Evolutionary conservation across 2,797 vertebrate species (phyloP), one percentile per base, ranked within the genome.

Genomic region (Chloroceryle amazona): DNA sequence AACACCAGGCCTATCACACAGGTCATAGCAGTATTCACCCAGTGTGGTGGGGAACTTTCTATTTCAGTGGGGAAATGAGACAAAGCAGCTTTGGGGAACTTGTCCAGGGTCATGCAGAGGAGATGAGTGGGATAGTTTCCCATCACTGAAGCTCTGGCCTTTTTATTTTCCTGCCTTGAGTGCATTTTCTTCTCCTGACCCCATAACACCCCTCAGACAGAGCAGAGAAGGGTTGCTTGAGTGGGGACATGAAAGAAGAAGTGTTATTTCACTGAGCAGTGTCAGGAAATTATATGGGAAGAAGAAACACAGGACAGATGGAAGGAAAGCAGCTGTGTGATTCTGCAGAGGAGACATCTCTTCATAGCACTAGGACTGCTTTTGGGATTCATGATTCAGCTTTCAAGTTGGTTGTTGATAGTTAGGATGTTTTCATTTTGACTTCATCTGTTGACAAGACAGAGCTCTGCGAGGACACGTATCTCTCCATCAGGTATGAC

Each of bases 401-500:
- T 95, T 93, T 92, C 74, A 75, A 52, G 84, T 92, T 28, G 11
- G 23, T 72, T 81, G 72, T 85, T 94, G 86, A 88, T 95, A 89
- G 66, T 90, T 94, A 66, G 76, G 86, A 87, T 88, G 73, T 96
- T 95, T 95, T 95, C 91, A 63, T 92, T 94, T 92, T 95, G 84
- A 93, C 87, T 94, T 97, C 86, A 65, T 81, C 72, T 95, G 80
- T 92, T 94, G 86, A 90, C 61, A 82, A 88, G 82, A 65, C 26
- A 16, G 86, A 95, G 83, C 88, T 41, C 57, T 71, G 82, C 29
- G 13, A 93, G 82, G 76, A 75, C 0, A 2, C 6, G 0, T 95
- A 93, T 97, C 91, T 96, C 93, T 93, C 92, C 92, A 96, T 97
- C 89, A 73, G 72, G 29, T 92, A 89, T 96, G 96, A 97, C 96